phyloP scores from a whole-genome alignment of 2,888 invertebrate species.

The Clostera curtula region DNA sequence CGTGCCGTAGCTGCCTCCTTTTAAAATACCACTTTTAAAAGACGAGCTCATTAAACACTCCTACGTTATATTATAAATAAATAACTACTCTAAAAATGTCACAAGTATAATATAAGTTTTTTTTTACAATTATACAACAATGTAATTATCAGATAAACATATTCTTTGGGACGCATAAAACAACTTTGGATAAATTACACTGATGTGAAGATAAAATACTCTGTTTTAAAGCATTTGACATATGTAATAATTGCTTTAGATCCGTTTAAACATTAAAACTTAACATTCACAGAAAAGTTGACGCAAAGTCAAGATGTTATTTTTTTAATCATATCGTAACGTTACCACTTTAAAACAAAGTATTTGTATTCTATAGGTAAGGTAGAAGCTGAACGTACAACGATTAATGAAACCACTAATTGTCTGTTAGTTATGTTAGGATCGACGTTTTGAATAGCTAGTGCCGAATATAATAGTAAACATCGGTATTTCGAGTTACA shows the following conservation, averaged over 20 bases:
- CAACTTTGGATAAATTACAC: slow-evolving; percentile 63
- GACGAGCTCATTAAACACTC: slow-evolving; percentile 50
- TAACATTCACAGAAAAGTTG: too few species aligned
- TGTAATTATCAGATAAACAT: slow-evolving; percentile 58
- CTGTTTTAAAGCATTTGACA: too few species aligned
- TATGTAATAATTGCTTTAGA: too few species aligned
- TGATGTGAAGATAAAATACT: too few species aligned
- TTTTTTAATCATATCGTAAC: too few species aligned
- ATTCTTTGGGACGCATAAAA: slow-evolving; percentile 68
- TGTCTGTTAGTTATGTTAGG: slow-evolving; percentile 20
- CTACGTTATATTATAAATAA: slow-evolving; percentile 63
- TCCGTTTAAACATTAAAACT: too few species aligned
- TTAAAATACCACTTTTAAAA: slow-evolving; percentile 67
- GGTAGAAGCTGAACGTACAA: slow-evolving; percentile 26
- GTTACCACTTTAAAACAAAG: too few species aligned
- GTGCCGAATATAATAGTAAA: slow-evolving; percentile 15
- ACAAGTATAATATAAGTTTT: slow-evolving; percentile 65
- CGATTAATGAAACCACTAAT: slow-evolving; percentile 18
- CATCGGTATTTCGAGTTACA: slow-evolving; percentile 15
- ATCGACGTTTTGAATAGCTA: slow-evolving; percentile 9
- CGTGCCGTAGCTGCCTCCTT: slow-evolving; percentile 51
- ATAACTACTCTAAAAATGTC: slow-evolving; percentile 69
- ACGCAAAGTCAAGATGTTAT: too few species aligned
- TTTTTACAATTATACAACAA: slow-evolving; percentile 72
- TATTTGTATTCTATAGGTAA: slow-evolving; percentile 13